These are phyloP conservation scores for Zosterops hypoxanthus DNA, from an alignment of 2,113 vertebrate genomes.

Conservation along the genomic window DNA sequence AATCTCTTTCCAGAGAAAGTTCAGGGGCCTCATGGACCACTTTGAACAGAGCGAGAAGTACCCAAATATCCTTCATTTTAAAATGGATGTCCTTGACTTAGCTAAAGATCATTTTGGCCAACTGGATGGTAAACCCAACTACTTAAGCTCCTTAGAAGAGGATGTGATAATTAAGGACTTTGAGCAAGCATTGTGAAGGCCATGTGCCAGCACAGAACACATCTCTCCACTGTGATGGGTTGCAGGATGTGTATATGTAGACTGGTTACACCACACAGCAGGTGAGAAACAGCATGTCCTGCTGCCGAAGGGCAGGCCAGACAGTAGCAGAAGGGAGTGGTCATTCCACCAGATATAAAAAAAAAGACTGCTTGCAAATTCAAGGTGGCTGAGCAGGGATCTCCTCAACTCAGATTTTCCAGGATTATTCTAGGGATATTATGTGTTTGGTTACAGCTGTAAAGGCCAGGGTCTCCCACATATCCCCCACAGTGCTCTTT, in stretches of 20 bases:
- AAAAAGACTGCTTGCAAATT: not conserved
- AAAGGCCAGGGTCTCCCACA: not conserved
- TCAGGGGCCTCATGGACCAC: not conserved
- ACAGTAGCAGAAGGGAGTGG: not conserved
- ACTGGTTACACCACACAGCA: not conserved
- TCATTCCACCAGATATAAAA: not conserved
- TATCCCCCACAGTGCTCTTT: not conserved
- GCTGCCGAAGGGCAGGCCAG: not conserved
- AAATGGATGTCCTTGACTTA: not conserved
- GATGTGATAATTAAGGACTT: not conserved
- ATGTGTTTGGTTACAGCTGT: not conserved
- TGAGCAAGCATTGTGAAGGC: rapidly evolving
- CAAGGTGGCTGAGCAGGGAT: not conserved
- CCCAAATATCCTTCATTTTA: rapidly evolving
- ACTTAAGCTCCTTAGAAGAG: not conserved
- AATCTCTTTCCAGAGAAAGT: not conserved
- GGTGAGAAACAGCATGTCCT: not conserved
- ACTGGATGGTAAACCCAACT: not conserved
- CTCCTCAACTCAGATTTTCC: not conserved
- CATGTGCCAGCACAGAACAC: rapidly evolving
- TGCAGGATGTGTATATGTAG: not conserved
- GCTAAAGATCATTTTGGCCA: not conserved
- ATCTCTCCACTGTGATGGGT: not conserved
- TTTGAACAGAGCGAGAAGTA: not conserved
- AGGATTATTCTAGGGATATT: not conserved